Conservation (phyloP, 2,888 invertebrate genomes). For the Tipula confusa region DNA sequence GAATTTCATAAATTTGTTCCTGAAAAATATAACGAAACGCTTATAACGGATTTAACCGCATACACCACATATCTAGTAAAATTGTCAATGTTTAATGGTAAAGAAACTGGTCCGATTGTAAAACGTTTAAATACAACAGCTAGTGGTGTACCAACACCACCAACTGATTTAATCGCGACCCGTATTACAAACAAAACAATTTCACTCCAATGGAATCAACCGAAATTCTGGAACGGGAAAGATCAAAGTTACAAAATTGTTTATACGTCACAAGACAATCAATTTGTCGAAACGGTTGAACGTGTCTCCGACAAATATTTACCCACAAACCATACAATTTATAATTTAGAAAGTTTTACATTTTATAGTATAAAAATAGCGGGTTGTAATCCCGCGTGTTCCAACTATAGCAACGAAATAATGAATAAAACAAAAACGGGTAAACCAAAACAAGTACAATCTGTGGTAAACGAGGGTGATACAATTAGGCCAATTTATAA, state of each 20-base stretch:
- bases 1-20: not conserved
- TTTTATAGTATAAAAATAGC: constrained; percentile 33
- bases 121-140: constrained; percentile 48
- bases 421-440: constrained; percentile 34
- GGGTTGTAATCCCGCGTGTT: constrained; percentile 34
- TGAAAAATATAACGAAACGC: constrained; percentile 39
- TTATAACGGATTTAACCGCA: constrained; percentile 54
- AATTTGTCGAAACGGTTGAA: not conserved
- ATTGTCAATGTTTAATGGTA: constrained; percentile 56
- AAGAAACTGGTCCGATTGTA: constrained; percentile 48
- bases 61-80: constrained; percentile 66
- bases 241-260: not conserved
- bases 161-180: not conserved
- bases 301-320: not conserved
- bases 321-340: constrained; percentile 27
- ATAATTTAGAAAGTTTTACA: constrained; percentile 31
- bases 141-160: not conserved
- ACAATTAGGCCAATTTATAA: constrained; percentile 39
- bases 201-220: constrained; percentile 51
- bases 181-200: not conserved
- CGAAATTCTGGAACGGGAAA: constrained; percentile 60
- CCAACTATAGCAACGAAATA: constrained; percentile 31
- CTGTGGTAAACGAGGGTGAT: not conserved
- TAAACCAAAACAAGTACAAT: constrained; percentile 30
- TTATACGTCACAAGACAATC: not conserved